These are phyloP conservation scores for Leptoteleia sp. DNA, from an alignment of 1,140 invertebrate genomes.

Conservation along the genomic window DNA sequence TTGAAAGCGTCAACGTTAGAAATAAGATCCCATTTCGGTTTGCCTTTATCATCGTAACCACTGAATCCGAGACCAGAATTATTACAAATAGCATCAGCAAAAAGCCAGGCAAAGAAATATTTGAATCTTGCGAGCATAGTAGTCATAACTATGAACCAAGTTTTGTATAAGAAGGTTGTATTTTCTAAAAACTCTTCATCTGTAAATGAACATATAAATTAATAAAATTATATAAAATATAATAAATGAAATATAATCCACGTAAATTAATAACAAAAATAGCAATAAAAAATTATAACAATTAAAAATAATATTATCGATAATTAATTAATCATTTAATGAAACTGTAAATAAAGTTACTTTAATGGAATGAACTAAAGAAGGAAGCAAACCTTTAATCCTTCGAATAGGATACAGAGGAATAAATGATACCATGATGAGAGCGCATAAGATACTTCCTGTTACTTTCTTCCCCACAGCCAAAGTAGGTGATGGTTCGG, in stretches of 20 bases:
- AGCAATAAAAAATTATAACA: no score
- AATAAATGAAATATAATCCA: no score
- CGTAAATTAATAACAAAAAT: no score
- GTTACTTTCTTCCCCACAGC: constrained; percentile 86
- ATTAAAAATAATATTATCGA: no score
- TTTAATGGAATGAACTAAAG: no score
- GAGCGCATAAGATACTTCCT: constrained; percentile 84
- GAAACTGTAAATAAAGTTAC: no score
- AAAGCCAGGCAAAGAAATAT: constrained; percentile 98
- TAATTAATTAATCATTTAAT: no score
- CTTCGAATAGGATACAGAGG: constrained; percentile 84
- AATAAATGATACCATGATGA: constrained; percentile 84
- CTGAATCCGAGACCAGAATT: constrained; percentile 95
- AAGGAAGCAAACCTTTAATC: constrained; percentile 82
- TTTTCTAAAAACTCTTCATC: constrained; percentile 86
- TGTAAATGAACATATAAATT: no score
- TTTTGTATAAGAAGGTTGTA: constrained; percentile 84
- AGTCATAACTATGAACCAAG: constrained; percentile 89
- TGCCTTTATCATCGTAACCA: constrained; percentile 88
- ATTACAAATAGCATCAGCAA: constrained; percentile 97
- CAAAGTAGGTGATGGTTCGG: constrained; percentile 84
- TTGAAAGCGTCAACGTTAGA: constrained; percentile 94
- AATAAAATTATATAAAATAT: no score
- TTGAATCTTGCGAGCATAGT: constrained; percentile 92
- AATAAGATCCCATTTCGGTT: constrained; percentile 91